Evolutionary conservation across 2,797 vertebrate species (phyloP), one percentile per base, ranked within the genome.

Genomic region (Fringilla coelebs): DNA sequence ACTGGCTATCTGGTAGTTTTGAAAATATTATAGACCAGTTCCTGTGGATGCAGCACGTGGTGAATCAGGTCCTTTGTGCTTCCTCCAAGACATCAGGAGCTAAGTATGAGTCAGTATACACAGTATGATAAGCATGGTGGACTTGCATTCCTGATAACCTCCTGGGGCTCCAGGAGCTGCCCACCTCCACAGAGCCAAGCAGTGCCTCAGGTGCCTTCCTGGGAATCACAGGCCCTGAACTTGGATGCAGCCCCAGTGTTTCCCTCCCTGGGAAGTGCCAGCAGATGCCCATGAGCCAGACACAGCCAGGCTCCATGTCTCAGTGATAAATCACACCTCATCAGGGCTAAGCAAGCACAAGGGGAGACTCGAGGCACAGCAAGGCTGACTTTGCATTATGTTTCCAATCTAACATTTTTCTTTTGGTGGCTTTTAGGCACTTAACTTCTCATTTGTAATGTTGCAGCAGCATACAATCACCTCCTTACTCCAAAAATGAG

Each of bases 81-180:
- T 92, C n/a, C 24, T 51, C 20, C 32, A 49, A 43, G 48, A 25
- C 3, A 3, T 7, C 45, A 36, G 70, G 57, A 81, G 17, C 26
- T 55, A 10, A 57, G 32, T 11, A 8, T 41, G 49, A 52, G 34
- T 16, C 62, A 54, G 60, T 2, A 1, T 17, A 29, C 1, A 2
- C 28, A 36, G 46, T n/a, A n/a, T n/a, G 17, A 8, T 22, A 41
- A 63, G 34, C 10, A 29, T 1, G 0, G 2, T 11, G n/a, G 16
- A 34, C 43, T 34, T 38, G 19, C n/a, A 15, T 29, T 43, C 43
- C 13, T 72, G 31, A 7, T 12, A 38, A 46, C 5, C 19, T 73
- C 29, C 62, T 11, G 11, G 19, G 34, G 16, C 25, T 66, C 62
- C 49, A 38, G 32, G 62, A 84, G 34, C 49, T 12, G 5, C 41